Evolutionary conservation across 2,797 vertebrate species (phyloP).

Genomic region (Cyprinella venusta): DNA sequence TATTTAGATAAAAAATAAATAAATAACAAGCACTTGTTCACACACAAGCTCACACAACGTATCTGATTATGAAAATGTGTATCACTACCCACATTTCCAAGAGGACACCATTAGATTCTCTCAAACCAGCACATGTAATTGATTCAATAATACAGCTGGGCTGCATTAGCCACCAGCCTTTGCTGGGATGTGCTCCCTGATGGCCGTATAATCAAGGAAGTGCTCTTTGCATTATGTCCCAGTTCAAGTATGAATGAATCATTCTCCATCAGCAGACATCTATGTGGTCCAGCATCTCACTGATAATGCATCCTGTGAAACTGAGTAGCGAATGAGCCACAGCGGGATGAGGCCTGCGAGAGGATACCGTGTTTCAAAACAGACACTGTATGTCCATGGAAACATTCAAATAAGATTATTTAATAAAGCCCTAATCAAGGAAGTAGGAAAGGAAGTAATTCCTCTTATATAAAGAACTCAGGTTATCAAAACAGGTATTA

Average conservation of each 20-base stretch:
- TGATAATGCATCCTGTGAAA: conserved; percentile 52
- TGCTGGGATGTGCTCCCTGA: conserved; percentile 35
- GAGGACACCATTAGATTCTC: conserved; percentile 53
- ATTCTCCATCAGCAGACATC: conserved; percentile 51
- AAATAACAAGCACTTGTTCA: neutral
- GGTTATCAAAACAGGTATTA: conserved; percentile 4
- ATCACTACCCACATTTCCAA: conserved; percentile 19
- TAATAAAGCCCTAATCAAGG: conserved; percentile 9
- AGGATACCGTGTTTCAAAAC: conserved; percentile 22
- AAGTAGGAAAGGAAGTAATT: conserved; percentile 8
- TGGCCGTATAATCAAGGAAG: conserved; percentile 56
- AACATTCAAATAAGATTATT: conserved; percentile 32
- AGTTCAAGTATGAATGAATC: conserved; percentile 52
- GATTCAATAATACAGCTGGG: conserved; percentile 59
- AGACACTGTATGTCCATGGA: conserved; percentile 8
- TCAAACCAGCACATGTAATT: conserved; percentile 45
- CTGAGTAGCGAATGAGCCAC: conserved; percentile 28
- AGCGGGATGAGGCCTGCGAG: neutral
- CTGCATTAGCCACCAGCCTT: conserved; percentile 53
- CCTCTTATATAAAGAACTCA: neutral
- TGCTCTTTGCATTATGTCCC: conserved; percentile 58
- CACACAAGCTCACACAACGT: neutral
- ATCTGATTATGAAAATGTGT: conserved; percentile 37
- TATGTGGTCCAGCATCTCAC: conserved; percentile 45
- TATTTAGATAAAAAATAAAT: neutral